phyloP scores from a whole-genome alignment of 2,888 invertebrate species.

The Auanema freiburgensis region DNA sequence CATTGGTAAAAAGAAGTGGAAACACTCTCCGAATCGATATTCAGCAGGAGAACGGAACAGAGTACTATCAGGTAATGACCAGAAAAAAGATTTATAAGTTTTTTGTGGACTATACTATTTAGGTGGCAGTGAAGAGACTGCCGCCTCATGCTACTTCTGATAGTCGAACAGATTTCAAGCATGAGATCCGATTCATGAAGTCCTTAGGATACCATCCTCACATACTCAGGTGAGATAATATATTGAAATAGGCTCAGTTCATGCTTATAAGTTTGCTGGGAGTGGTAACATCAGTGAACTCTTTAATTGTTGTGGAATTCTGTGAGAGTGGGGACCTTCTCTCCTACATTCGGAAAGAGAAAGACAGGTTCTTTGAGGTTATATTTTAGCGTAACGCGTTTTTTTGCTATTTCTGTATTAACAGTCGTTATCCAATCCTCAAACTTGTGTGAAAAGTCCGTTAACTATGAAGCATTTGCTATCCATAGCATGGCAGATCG shows the following conservation, averaged over 20 bases:
- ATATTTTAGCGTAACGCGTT: too few species aligned
- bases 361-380: constrained; percentile 35
- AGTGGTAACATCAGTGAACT: constrained; percentile 40
- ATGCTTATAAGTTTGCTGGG: constrained; percentile 41
- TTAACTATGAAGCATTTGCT: constrained; percentile 48
- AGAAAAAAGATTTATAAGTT: too few species aligned
- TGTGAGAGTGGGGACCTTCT: constrained; percentile 50
- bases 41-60: constrained; percentile 25
- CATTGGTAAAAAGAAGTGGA: constrained; percentile 3
- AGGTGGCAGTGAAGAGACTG: constrained; percentile 51
- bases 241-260: background rate
- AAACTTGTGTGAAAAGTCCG: background rate
- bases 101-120: too few species aligned
- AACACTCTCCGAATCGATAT: constrained; percentile 28
- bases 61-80: constrained; percentile 4
- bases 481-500: constrained; percentile 50
- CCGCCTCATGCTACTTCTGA: constrained; percentile 49
- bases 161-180: constrained; percentile 44
- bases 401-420: too few species aligned
- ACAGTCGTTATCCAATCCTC: background rate
- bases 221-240: constrained; percentile 27
- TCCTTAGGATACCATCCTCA: constrained; percentile 50
- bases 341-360: constrained; percentile 38
- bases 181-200: constrained; percentile 59
- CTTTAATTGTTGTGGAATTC: constrained; percentile 50